Percentiles rank a stretch among this genome's conserved stretches.
Evolutionary conservation across 2,113 vertebrate species (phyloP).

Genomic region (Callorhinus ursinus): DNA sequence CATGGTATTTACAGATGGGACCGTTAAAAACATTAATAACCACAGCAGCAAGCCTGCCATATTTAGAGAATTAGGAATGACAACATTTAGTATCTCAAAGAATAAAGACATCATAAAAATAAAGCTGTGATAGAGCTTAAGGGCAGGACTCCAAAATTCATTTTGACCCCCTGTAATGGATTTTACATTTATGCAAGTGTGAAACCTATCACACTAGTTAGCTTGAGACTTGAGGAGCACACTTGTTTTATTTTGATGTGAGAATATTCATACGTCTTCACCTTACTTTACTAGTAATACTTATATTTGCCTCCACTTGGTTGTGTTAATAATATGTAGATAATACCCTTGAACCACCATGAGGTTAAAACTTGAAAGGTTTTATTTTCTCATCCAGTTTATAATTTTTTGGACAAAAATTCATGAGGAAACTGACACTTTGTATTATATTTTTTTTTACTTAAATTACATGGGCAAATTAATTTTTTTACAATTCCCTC

Average conservation of each 20-base stretch:
- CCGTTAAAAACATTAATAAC: conserved; percentile 75
- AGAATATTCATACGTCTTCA: not conserved
- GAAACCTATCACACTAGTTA: conserved; percentile 65
- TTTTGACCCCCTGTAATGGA: conserved; percentile 61
- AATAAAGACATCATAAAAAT: conserved; percentile 68
- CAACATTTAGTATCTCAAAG: conserved; percentile 76
- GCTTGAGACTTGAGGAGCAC: conserved; percentile 29
- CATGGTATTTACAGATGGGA: conserved; percentile 81
- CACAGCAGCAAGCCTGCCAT: conserved; percentile 63
- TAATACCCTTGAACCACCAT: not conserved
- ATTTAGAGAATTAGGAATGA: conserved; percentile 80
- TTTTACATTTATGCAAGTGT: conserved; percentile 70
- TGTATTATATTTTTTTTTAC: not conserved
- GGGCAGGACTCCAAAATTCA: conserved; percentile 58
- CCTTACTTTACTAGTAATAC: not conserved
- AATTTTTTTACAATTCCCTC: not conserved
- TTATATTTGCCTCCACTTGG: not conserved
- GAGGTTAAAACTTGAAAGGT: not conserved
- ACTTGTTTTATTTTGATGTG: conserved; percentile 56
- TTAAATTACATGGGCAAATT: not conserved
- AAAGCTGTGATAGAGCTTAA: conserved; percentile 50
- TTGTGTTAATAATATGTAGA: not conserved
- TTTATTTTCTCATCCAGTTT: not conserved
- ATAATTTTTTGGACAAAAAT: not conserved
- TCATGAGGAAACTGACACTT: not conserved